Evolutionary conservation across 1,140 invertebrate genomes (phyloP), one percentile per base, ranked within the genome.

Genomic region (Bombus waltoni): DNA sequence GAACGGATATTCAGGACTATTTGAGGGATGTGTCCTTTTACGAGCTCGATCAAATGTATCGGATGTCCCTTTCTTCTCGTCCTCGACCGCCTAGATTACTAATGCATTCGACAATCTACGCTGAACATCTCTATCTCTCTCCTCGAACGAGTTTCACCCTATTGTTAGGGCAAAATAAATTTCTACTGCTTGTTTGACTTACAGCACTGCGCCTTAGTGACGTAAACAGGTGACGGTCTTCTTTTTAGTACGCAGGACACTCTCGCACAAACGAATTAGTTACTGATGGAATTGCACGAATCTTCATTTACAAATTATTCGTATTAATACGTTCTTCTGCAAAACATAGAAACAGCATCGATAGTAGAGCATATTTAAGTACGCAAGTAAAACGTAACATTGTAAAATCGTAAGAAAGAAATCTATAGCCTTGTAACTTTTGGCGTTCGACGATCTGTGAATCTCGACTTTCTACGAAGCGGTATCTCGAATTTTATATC

Each of bases 21-120:
- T 72, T 28, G 71, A 68, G 71, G 35, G 70, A 81, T 42, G 59
- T n/a, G n/a, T 8, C 65, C 66, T 68, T 53, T 74, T 57, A 57
- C 53, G 40, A 53, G 47, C n/a, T 44, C 71, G 59, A 81, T 85
- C 70, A 66, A 85, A 85, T 66, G 84, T 85, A 81, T 81, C 84
- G 79, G 44, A 53, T 72, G 44, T 74, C 10, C 38, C 25, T 40
- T 35, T 22, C 44, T 68, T 22, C 18, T 10, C 42, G 15, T n/a
- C 22, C 2, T 66, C 35, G 38, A 40, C 11, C 42, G 22, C 4
- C 22, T 15, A 53, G 47, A 62, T 62, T 32, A 59, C 68, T 32
- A 53, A 71, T 53, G 57, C 83, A 32, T 62, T 85, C 57, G 53
- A 35, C 42, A 13, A 38, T 62, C 22, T 8, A 75, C 72, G 11